phyloP scores from a whole-genome alignment of 1,140 invertebrate genomes.

The Propsilocerus akamusi region DNA sequence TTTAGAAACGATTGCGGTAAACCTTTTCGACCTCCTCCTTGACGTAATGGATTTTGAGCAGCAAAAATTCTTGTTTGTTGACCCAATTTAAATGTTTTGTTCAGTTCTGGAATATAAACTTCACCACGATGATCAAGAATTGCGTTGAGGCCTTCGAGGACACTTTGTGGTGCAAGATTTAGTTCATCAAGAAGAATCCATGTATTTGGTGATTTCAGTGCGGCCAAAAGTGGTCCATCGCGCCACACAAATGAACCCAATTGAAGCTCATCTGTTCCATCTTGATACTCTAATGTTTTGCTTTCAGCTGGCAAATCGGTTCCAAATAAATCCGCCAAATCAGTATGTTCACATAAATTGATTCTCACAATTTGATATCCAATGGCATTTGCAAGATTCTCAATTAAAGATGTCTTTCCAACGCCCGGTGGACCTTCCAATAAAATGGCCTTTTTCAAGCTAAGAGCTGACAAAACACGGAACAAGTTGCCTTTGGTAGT shows the following conservation, averaged over 20 bases:
- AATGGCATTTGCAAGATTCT: slow-evolving; percentile 72
- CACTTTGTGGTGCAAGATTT: slow-evolving; percentile 95
- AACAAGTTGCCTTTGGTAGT: slow-evolving; percentile 71
- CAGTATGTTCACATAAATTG: slow-evolving; percentile 97
- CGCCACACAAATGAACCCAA: slow-evolving; percentile 84
- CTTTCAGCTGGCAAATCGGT: slow-evolving; percentile 92
- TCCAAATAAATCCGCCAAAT: slow-evolving; percentile 94
- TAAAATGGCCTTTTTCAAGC: slow-evolving; percentile 79
- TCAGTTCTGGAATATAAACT: slow-evolving; percentile 89
- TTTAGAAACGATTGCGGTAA: slow-evolving; percentile 95
- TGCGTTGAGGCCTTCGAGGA: slow-evolving; percentile 94
- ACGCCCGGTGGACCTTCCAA: slow-evolving; percentile 94
- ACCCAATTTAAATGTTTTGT: slow-evolving; percentile 64
- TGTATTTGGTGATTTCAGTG: slow-evolving; percentile 66
- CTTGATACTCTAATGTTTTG: slow-evolving; percentile 11
- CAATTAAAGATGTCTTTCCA: slow-evolving; percentile 90
- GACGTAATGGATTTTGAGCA: slow-evolving; percentile 93
- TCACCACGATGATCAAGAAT: slow-evolving; percentile 96
- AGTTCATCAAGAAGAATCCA: slow-evolving; percentile 99
- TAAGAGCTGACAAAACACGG: slow-evolving; percentile 69
- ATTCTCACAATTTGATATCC: slow-evolving; percentile 75
- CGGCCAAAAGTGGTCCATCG: slow-evolving; percentile 87
- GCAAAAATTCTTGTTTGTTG: slow-evolving; percentile 77
- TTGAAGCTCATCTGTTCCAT: slow-evolving; percentile 20
- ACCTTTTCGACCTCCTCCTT: slow-evolving; percentile 89